Base-by-base conservation (phyloP, 2,888 invertebrate species). In the Agonopterix alstromeriana region DNA sequence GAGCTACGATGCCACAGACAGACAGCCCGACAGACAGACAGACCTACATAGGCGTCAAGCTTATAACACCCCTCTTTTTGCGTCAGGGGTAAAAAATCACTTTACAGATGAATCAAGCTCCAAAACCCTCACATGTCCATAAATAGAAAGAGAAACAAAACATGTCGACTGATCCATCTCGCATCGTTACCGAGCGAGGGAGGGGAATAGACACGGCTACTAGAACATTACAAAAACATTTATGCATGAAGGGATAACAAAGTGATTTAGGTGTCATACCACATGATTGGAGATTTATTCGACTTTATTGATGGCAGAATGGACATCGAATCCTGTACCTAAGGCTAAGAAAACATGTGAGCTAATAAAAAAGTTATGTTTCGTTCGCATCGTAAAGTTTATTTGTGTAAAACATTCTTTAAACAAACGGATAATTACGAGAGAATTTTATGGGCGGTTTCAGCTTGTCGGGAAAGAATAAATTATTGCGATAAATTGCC, bases 161-260 rank as follows among this genome's bases (percentile, higher is more conserved):
- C 38, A n/a, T 38, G 38, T n/a, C 38, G 38, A n/a, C 10, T n/a
- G 38, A 38, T 38, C 10, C 38, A 9, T n/a, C 63, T 63, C 60
- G 53, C 53, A 40, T 9, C 17, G 14, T 8, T 10, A 35, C 9
- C 9, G 36, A 42, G 67, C 69, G 65, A 61, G n/a, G n/a, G 60
- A 59, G 65, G 65, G 68, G 58, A 57, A 52, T 59, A 53, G 62
- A 73, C 73, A 77, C 68, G 65, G 76, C 75, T 75, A 70, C 77
- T 76, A 71, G 83, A 82, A 82, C 27, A 83, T 82, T 82, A 82
- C 73, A 77, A 75, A 83, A 82, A 83, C 82, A 83, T 83, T 83
- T 83, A 85, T 82, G 81, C 83, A 82, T 85, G 79, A 79, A 77
- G 75, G 82, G 79, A 83, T 83, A 77, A 82, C 82, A 80, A 73